These are phyloP conservation scores for Cancer borealis DNA, from an alignment of 2,888 invertebrate genomes.

Conservation along the genomic window DNA sequence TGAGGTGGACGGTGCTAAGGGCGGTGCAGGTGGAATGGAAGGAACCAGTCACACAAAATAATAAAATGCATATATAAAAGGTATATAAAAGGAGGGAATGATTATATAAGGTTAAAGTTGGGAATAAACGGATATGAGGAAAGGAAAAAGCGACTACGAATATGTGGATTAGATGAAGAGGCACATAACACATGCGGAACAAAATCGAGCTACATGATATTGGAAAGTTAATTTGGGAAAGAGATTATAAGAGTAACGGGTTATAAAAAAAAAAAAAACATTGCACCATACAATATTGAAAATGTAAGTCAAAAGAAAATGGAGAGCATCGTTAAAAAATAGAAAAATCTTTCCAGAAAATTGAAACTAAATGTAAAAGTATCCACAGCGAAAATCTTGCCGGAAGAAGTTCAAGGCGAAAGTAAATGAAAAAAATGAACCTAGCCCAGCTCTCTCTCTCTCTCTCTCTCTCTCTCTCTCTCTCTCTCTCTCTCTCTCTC, in stretches of 20 bases:
- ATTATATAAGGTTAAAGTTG: not conserved
- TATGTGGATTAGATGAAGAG: too few species aligned
- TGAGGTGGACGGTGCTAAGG: constrained; percentile 56
- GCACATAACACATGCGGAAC: too few species aligned
- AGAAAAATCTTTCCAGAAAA: not conserved
- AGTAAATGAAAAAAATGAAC: not conserved
- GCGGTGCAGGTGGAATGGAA: not conserved
- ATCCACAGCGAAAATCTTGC: not conserved
- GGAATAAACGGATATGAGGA: not conserved
- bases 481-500: constrained; percentile 20
- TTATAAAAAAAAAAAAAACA: not conserved
- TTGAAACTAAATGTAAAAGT: not conserved
- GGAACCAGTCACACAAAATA: not conserved
- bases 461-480: constrained; percentile 11
- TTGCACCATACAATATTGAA: not conserved
- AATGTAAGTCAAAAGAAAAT: not conserved
- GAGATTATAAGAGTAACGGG: not conserved
- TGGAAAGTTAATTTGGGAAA: too few species aligned
- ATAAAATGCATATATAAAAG: too few species aligned
- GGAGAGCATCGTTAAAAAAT: not conserved
- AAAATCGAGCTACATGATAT: too few species aligned
- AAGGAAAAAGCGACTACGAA: not conserved
- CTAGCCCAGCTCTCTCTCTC: not conserved
- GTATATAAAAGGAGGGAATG: too few species aligned
- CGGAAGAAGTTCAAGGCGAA: constrained; percentile 20